Evolutionary conservation across 35 echinoderm and acorn worm species (phyloP), one percentile per base, ranked within the genome.

Genomic region (Strongylocentrotus purpuratus): DNA sequence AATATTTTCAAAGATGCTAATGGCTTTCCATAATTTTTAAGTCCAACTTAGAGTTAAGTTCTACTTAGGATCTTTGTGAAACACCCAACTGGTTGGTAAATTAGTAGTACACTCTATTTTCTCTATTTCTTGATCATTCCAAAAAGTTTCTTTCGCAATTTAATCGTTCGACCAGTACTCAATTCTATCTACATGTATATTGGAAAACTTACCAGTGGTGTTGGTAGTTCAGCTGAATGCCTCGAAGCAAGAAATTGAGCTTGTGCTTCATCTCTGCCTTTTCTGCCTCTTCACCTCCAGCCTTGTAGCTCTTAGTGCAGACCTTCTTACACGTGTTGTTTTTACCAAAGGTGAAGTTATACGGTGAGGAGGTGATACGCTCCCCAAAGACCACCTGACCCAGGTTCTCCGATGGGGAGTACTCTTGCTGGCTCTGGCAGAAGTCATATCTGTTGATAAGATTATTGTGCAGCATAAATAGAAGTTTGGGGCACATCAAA

Each of bases 321-420:
- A 99, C 96, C 52, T 94, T 96, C 7, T 70, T 14, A 32, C 98
- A 99, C 9, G 41, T 33, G 20, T 97, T 31, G 28, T 96, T 70
- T 32, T 96, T 48, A 9, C 50, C 61, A 86, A 99, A 99, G 47
- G 97, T 96, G 90, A 99, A 96, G 35, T 97, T 97, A 85, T 99
- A 99, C 9, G 98, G 98, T 15, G 98, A 99, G 6, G 96, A 94
- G 48, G 90, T 48, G 33, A 99, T 99, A 85, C 98, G 96, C 90
- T 99, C 98, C 35, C 98, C 98, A 88, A 99, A 99, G 31, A 99
- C 97, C 0, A 99, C 98, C 92, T 99, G 98, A 35, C 98, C 98
- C 70, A 99, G 96, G 86, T 99, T 99, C 88, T 99, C 98, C 28
- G 94, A 94, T 18, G 98, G 98, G 78, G 92, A 94, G 4, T 88